Evolutionary conservation across 64 coral and sea anemone species (phyloP).

Genomic region (Hydrozoanthus tunicans): DNA sequence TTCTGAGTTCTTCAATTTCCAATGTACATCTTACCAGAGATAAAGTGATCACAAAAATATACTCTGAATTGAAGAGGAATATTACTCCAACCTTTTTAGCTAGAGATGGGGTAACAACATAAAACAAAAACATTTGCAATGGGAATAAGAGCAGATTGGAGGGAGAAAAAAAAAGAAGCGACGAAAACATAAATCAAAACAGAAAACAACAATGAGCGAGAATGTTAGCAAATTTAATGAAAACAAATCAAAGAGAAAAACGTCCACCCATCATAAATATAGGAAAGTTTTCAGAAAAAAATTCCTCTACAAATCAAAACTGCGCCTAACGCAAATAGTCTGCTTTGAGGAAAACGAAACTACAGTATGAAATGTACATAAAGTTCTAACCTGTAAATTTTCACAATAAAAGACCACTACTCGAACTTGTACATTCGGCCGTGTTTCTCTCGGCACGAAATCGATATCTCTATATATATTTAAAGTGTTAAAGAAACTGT

Average conservation of each 20-base stretch:
- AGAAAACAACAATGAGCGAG: slow-evolving; percentile 51
- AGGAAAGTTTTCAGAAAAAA: slow-evolving; percentile 31
- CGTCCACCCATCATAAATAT: slow-evolving; percentile 57
- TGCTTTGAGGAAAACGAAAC: slow-evolving; percentile 53
- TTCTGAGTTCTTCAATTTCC: slow-evolving; percentile 9
- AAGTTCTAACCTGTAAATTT: slow-evolving; percentile 28
- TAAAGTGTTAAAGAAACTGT: slow-evolving; percentile 11
- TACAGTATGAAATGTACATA: slow-evolving; percentile 50
- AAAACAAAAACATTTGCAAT: not conserved
- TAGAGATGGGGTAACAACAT: not conserved
- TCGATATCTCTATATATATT: not conserved
- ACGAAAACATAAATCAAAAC: slow-evolving; percentile 28
- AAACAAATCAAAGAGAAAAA: slow-evolving; percentile 66
- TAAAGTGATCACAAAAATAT: slow-evolving; percentile 33
- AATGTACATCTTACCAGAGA: slow-evolving; percentile 43
- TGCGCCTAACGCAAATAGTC: slow-evolving; percentile 31
- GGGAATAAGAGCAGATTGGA: not conserved
- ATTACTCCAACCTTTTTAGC: not conserved
- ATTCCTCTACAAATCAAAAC: slow-evolving; percentile 66
- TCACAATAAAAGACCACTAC: slow-evolving; percentile 1
- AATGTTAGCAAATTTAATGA: slow-evolving; percentile 65
- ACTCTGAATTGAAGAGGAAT: not conserved
- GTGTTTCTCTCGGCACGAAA: not conserved
- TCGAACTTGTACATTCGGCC: slow-evolving; percentile 13
- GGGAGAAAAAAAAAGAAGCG: not conserved